These are phyloP conservation scores for Pogonomyrmex californicus DNA, from an alignment of 1,140 invertebrate genomes.

Conservation along the genomic window DNA sequence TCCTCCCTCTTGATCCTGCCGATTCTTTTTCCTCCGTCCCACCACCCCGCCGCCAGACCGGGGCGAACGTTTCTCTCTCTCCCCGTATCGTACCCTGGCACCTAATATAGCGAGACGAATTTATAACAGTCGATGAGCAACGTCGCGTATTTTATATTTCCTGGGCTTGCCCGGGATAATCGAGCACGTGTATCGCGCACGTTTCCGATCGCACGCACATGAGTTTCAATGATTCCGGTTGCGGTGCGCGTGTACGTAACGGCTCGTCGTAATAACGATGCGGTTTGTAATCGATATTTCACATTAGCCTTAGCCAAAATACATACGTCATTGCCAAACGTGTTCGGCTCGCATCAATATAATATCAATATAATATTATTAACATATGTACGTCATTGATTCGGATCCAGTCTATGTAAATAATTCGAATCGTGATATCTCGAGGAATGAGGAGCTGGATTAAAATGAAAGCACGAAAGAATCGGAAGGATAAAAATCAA, in stretches of 20 bases:
- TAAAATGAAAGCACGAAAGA: not conserved
- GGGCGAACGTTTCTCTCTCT: not conserved
- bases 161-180: slow-evolving; percentile 16
- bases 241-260: slow-evolving; percentile 32
- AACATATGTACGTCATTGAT: not conserved
- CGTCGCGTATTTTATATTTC: slow-evolving; percentile 61
- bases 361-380: not conserved
- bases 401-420: not conserved
- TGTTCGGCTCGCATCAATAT: slow-evolving; percentile 14
- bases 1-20: slow-evolving; percentile 13
- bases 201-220: slow-evolving; percentile 18
- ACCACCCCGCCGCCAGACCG: not conserved
- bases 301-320: slow-evolving; percentile 22
- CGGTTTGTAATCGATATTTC: slow-evolving; percentile 56
- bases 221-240: not conserved
- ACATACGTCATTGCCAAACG: not conserved
- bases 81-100: slow-evolving; percentile 60
- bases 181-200: slow-evolving; percentile 31
- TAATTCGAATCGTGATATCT: not conserved
- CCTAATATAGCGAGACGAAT: slow-evolving; percentile 82
- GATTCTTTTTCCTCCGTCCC: not conserved
- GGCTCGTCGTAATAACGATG: slow-evolving; percentile 51
- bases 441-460: not conserved
- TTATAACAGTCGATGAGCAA: slow-evolving; percentile 74
- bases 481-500: not conserved